These are phyloP conservation scores for Luidia sarsii DNA, from an alignment of 53 echinoderm and acorn worm genomes.

Conservation along the genomic window DNA sequence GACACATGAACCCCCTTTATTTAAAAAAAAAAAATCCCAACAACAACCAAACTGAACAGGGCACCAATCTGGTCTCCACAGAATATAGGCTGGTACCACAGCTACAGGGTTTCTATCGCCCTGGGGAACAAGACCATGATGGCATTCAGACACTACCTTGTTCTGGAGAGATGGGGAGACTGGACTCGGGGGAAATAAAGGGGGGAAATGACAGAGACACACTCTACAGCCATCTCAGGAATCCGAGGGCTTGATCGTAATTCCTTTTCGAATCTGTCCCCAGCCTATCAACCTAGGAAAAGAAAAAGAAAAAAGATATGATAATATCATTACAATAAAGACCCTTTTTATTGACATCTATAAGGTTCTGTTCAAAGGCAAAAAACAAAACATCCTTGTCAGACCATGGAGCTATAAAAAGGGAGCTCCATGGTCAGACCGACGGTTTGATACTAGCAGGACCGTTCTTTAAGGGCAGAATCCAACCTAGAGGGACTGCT, in stretches of 20 bases:
- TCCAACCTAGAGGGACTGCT: background rate
- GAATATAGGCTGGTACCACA: no score
- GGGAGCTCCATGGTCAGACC: no score
- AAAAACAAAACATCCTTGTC: background rate
- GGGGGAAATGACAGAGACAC: background rate
- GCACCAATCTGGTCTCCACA: no score
- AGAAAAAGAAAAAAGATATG: background rate
- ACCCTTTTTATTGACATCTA: background rate
- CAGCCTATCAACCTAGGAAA: slow-evolving; percentile 92
- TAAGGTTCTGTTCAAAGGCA: background rate
- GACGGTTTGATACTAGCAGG: background rate
- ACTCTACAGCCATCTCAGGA: slow-evolving; percentile 11
- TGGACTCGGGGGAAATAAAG: background rate
- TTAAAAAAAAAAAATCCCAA: no score
- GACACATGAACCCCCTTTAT: no score
- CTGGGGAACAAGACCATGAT: slow-evolving; percentile 18
- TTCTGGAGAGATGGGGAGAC: background rate
- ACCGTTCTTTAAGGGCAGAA: background rate
- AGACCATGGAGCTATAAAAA: background rate
- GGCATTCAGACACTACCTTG: no score
- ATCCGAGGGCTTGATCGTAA: slow-evolving; percentile 90
- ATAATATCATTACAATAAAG: background rate
- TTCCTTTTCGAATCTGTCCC: slow-evolving; percentile 96
- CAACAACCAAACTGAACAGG: no score
- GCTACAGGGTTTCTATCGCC: no score